Conservation (phyloP, 2,888 invertebrate genomes). For the Tachystola acroxantha region DNA sequence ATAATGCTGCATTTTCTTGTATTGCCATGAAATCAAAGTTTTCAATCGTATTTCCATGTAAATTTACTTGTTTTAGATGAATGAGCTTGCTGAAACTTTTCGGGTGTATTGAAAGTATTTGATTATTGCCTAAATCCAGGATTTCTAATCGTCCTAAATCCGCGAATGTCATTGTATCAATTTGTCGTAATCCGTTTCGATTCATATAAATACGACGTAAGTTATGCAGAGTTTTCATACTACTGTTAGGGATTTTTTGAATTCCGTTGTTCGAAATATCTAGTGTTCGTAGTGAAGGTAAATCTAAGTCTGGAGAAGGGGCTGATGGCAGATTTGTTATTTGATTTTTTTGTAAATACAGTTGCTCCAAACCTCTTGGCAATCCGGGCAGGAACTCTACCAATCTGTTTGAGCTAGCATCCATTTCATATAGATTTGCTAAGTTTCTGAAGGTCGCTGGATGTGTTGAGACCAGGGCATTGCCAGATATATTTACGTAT, state of each 20-base stretch:
- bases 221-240: constrained; percentile 81
- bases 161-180: constrained; percentile 84
- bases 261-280: constrained; percentile 88
- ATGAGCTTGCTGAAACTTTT: constrained; percentile 80
- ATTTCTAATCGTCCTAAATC: constrained; percentile 84
- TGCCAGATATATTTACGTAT: constrained; percentile 88
- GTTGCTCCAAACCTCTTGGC: constrained; percentile 86
- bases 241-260: constrained; percentile 81
- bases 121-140: constrained; percentile 86
- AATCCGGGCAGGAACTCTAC: constrained; percentile 87
- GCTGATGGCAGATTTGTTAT: constrained; percentile 81
- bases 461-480: constrained; percentile 83
- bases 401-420: constrained; percentile 85
- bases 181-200: constrained; percentile 83
- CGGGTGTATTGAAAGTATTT: constrained; percentile 82
- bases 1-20: constrained; percentile 80
- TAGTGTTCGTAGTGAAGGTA: constrained; percentile 84
- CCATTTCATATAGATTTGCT: constrained; percentile 86
- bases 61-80: constrained; percentile 83
- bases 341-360: constrained; percentile 84
- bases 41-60: constrained; percentile 87
- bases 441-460: constrained; percentile 87
- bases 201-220: constrained; percentile 84
- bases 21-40: constrained; percentile 83
- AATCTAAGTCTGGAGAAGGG: constrained; percentile 82